phyloP scores from a whole-genome alignment of 2,797 vertebrate genomes.

The Hoplostethus mediterraneus region DNA sequence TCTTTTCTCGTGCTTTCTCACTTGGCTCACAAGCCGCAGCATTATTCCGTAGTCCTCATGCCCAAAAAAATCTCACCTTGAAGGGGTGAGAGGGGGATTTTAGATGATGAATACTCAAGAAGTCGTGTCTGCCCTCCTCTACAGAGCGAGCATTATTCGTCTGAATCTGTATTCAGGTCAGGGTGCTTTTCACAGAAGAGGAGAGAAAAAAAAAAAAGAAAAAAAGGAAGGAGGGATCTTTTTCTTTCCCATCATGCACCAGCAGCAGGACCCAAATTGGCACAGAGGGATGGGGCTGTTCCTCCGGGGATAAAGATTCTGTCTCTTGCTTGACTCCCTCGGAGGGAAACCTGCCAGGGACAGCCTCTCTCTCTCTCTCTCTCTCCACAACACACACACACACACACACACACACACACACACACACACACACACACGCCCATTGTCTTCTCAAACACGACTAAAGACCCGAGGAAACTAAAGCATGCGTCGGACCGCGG shows the following conservation, averaged over 20 bases:
- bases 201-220: constrained; percentile 27
- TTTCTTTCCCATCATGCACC: constrained; percentile 83
- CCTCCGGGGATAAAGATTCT: constrained; percentile 78
- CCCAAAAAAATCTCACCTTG: constrained; percentile 75
- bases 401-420: constrained; percentile 52
- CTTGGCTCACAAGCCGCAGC: constrained; percentile 53
- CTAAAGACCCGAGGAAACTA: constrained; percentile 39
- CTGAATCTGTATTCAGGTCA: constrained; percentile 85
- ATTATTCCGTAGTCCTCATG: constrained; percentile 61
- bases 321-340: constrained; percentile 70
- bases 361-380: constrained; percentile 52
- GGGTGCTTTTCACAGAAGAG: constrained; percentile 66
- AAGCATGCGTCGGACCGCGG: constrained; percentile 26
- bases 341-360: constrained; percentile 69
- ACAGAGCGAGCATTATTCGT: constrained; percentile 65
- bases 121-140: constrained; percentile 59
- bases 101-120: constrained; percentile 72
- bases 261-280: constrained; percentile 80
- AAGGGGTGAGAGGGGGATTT: constrained; percentile 45
- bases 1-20: constrained; percentile 51
- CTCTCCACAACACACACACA: constrained; percentile 49
- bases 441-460: constrained; percentile 58
- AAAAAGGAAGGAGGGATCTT: constrained; percentile 67
- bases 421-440: constrained; percentile 49
- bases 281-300: constrained; percentile 73